Percentiles rank a stretch among this genome's conserved stretches.
Conservation (phyloP, 2,888 invertebrate genomes). For the Tortrix viridana region DNA sequence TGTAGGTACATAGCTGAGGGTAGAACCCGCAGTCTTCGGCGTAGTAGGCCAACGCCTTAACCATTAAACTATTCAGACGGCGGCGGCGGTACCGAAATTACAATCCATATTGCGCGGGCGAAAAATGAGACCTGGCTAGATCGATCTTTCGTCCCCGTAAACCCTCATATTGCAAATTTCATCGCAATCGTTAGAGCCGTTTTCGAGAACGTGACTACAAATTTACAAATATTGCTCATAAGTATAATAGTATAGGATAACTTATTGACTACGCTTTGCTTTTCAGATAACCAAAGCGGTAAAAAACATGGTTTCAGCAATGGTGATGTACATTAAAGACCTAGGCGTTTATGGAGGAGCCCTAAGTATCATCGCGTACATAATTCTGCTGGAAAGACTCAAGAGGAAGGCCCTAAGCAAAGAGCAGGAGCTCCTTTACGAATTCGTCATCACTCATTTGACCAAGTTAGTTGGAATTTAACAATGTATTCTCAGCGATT, state of each 20-base stretch:
- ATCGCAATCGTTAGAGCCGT: no score
- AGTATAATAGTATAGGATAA: no score
- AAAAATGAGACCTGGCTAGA: no score
- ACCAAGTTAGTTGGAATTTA: conserved; percentile 53
- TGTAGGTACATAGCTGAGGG: no score
- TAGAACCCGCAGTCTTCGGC: no score
- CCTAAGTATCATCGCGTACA: conserved; percentile 83
- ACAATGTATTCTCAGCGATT: background rate
- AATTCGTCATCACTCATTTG: conserved; percentile 54
- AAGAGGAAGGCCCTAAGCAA: conserved; percentile 68
- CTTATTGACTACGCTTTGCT: background rate
- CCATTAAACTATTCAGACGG: no score
- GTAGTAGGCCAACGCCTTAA: no score
- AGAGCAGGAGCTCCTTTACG: conserved; percentile 67
- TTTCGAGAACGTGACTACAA: no score
- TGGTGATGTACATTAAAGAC: conserved; percentile 76
- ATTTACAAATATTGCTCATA: background rate
- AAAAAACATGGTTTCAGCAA: conserved; percentile 73
- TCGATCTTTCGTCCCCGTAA: no score
- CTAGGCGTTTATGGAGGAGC: conserved; percentile 85
- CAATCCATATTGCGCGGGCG: no score
- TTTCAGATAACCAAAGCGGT: conserved; percentile 74
- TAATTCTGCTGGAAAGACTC: conserved; percentile 86
- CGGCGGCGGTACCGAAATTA: no score
- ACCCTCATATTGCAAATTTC: no score